Evolutionary conservation across 2,797 vertebrate species (phyloP).

Genomic region (Xenopus petersii): DNA sequence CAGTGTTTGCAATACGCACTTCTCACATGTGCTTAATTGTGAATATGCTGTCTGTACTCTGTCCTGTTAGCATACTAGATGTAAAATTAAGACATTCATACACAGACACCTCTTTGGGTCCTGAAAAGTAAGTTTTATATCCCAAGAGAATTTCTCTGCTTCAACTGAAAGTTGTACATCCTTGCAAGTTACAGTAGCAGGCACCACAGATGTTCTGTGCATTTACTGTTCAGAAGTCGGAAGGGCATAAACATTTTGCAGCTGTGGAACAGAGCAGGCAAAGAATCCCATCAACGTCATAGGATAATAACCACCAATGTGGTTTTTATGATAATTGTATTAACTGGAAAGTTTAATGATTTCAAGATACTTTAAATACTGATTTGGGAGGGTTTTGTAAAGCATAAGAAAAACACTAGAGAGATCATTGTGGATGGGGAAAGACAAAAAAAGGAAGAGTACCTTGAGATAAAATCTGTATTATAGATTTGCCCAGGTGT

Average conservation of each 20-base stretch:
- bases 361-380: no score
- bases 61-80: constrained; percentile 12
- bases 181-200: constrained; percentile 19
- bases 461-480: no score
- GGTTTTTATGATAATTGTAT: no score
- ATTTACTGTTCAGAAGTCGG: no score
- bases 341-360: no score
- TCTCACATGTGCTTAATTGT: constrained; percentile 30
- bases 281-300: neutral
- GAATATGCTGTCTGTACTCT: constrained; percentile 7
- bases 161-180: neutral
- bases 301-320: no score
- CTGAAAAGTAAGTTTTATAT: constrained; percentile 37
- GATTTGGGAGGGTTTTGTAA: no score
- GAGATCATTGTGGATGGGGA: no score
- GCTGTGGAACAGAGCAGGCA: constrained; percentile 13
- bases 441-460: no score
- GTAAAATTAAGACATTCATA: constrained; percentile 18
- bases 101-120: constrained; percentile 18
- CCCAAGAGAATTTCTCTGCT: constrained; percentile 5
- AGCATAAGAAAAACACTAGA: no score
- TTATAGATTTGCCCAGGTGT: no score
- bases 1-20: no score
- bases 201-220: neutral
- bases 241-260: neutral